Evolutionary conservation across 2,888 invertebrate genomes (phyloP), one percentile per base, ranked within the genome.

Genomic region (Zhuqinia jingwanae): DNA sequence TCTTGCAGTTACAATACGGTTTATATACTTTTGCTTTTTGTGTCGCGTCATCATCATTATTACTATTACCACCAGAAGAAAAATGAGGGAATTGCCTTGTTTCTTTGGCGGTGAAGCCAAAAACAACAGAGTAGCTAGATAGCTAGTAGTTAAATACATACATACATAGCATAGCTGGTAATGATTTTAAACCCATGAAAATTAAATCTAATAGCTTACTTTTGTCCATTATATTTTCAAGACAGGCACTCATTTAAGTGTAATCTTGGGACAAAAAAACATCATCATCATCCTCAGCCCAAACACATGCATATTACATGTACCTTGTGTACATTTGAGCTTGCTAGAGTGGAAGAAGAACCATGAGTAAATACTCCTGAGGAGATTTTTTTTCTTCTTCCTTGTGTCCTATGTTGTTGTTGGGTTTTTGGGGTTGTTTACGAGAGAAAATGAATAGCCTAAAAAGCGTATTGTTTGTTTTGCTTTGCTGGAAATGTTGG

Each of bases 151-250:
- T n/a, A n/a, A n/a, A n/a, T n/a, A n/a, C n/a, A n/a, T n/a, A n/a
- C n/a, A n/a, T n/a, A 8, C 1, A 50, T 50, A 50, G 45, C 45
- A 15, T 45, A 68, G n/a, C n/a, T n/a, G 3, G 73, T 50, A 73
- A 50, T 73, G 50, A 56, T 53, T 75, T 56, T 36, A 56, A 30
- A 17, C 53, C n/a, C 56, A 56, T 56, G 53, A 30, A 75, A 75
- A 75, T 75, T 75, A 75, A 50, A 30, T 30, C 27, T 53, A 75
- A 75, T 75, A 75, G 75, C 75, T 75, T 75, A 25, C 75, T 30
- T 75, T 22, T n/a, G 6, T 30, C 27, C 75, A 30, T 30, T 53
- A 30, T 50, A 75, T 75, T 53, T 75, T 53, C n/a, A n/a, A 73
- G 45, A 53, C 75, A 75, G 27, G 13, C n/a, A n/a, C 75, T 75